A percentile compares a stretch with the other conserved stretches of the same genome.
Conservation (phyloP, 2,888 invertebrate genomes). For the Maniola hyperantus region DNA sequence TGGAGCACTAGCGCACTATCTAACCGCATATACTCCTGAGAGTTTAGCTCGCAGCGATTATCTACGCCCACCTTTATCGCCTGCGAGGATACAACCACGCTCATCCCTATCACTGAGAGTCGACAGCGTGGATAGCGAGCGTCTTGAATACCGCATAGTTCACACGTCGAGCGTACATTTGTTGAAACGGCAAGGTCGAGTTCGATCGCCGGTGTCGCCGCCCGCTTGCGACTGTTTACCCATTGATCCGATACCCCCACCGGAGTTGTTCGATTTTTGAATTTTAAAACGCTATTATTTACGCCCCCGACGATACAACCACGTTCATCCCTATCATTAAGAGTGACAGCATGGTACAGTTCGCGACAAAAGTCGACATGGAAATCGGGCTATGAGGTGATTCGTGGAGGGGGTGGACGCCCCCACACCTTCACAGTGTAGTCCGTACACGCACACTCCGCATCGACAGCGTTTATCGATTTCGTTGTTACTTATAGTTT, state of each 20-base stretch:
- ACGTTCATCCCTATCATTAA: constrained; percentile 62
- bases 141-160: constrained; percentile 43
- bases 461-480: no score
- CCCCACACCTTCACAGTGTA: no score
- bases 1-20: constrained; percentile 70
- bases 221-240: constrained; percentile 60
- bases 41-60: constrained; percentile 63
- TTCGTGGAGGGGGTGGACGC: no score
- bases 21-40: constrained; percentile 60
- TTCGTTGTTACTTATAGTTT: no score
- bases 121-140: constrained; percentile 52
- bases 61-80: constrained; percentile 56
- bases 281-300: constrained; percentile 46
- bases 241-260: constrained; percentile 69
- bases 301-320: constrained; percentile 54
- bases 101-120: constrained; percentile 63
- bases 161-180: constrained; percentile 53
- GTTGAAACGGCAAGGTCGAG: constrained; percentile 40
- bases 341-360: constrained; percentile 57
- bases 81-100: constrained; percentile 52
- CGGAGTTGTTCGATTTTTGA: constrained; percentile 73
- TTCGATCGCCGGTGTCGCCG: constrained; percentile 34
- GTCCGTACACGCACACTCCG: no score
- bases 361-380: no score
- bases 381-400: no score